Evolutionary conservation across 2,113 vertebrate genomes (phyloP).

Genomic region (Pedetes capensis): DNA sequence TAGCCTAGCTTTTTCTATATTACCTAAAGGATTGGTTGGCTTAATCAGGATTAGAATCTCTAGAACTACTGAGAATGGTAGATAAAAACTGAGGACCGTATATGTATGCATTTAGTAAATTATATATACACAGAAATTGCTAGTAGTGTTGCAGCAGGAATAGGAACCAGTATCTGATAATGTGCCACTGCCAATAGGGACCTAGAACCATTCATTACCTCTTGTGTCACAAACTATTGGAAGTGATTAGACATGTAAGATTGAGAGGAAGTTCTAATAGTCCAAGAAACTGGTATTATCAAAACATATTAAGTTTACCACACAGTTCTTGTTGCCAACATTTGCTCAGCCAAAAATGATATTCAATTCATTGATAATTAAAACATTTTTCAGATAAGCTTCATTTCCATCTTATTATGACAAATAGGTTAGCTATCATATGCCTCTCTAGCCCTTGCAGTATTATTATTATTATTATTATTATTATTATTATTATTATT

Average conservation of each 20-base stretch:
- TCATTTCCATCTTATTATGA: background rate
- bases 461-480: slow-evolving; percentile 24
- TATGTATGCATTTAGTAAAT: background rate
- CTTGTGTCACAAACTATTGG: background rate
- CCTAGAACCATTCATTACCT: background rate
- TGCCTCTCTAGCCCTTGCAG: background rate
- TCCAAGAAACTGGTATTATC: background rate
- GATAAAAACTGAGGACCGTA: background rate
- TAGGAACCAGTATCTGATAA: background rate
- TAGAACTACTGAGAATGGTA: background rate
- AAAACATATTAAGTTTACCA: background rate
- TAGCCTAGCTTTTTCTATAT: background rate
- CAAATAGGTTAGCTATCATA: background rate
- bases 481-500: slow-evolving; percentile 26
- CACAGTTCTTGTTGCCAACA: background rate
- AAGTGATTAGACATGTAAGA: background rate
- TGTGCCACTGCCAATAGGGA: background rate
- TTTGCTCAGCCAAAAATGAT: background rate
- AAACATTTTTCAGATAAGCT: slow-evolving; percentile 18
- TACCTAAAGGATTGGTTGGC: background rate
- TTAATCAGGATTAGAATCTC: slow-evolving; percentile 11
- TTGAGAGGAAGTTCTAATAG: background rate
- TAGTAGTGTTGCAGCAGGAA: background rate
- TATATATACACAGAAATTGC: background rate
- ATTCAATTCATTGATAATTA: background rate